Conservation (phyloP, 2,113 vertebrate species). For the Neotoma lepida region DNA sequence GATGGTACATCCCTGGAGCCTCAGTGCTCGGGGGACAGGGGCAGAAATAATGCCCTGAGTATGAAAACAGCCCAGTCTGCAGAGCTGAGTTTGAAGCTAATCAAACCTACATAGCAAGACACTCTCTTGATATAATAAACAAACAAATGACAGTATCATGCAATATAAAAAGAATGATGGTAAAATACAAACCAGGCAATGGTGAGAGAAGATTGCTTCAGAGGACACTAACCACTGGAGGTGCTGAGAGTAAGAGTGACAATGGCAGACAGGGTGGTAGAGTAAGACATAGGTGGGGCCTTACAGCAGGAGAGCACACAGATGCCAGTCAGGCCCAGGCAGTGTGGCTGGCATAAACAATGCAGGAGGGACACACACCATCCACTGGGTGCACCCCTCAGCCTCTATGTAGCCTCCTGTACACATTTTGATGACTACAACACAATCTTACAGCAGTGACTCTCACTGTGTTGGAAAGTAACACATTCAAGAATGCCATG, state of each 20-base stretch:
- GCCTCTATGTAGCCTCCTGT: neutral
- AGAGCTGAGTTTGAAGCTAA: neutral
- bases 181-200: neutral
- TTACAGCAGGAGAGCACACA: rapidly evolving
- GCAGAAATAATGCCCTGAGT: too few species aligned
- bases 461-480: neutral
- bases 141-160: too few species aligned
- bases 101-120: neutral
- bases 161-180: neutral
- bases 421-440: neutral
- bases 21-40: neutral
- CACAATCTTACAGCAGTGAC: too few species aligned
- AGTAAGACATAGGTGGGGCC: too few species aligned
- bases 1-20: too few species aligned
- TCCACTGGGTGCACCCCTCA: neutral
- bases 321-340: too few species aligned
- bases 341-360: neutral
- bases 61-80: neutral
- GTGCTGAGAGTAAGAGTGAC: neutral
- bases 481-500: neutral
- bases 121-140: neutral
- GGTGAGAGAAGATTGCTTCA: too few species aligned
- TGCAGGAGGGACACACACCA: neutral
- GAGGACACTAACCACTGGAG: neutral
- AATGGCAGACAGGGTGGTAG: too few species aligned